phyloP scores from a whole-genome alignment of 2,797 vertebrate species.

The Hippocampus kuda region DNA sequence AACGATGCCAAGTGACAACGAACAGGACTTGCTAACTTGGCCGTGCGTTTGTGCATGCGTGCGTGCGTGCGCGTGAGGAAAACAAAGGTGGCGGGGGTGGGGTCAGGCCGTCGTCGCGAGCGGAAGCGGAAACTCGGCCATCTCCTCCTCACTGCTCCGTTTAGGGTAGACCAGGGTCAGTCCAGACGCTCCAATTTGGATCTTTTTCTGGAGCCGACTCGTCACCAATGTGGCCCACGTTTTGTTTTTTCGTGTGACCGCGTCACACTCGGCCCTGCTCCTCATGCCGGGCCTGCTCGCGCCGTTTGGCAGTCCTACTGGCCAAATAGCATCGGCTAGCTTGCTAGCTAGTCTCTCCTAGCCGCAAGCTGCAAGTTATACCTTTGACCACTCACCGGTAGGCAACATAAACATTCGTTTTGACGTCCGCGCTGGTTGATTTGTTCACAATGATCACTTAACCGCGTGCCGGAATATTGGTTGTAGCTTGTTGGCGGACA shows the following conservation, averaged over 20 bases:
- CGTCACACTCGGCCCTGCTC: conserved; percentile 9
- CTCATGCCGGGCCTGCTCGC: conserved; percentile 28
- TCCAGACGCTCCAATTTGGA: conserved; percentile 49
- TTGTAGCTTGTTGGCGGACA: conserved; percentile 3
- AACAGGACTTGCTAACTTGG: background rate
- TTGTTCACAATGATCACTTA: background rate
- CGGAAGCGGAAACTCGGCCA: conserved; percentile 80
- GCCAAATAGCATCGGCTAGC: conserved; percentile 51
- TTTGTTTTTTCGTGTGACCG: conserved; percentile 11
- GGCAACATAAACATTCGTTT: conserved; percentile 15
- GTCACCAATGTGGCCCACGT: conserved; percentile 11
- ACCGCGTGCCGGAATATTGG: background rate
- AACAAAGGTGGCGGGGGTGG: conserved; percentile 62
- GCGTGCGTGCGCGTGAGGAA: conserved; percentile 15
- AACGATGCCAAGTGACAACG: background rate
- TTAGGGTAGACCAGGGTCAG: conserved; percentile 71
- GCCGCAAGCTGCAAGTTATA: conserved; percentile 43
- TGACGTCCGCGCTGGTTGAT: conserved; percentile 11
- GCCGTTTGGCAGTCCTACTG: conserved; percentile 23
- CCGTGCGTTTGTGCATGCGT: background rate
- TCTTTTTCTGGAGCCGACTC: conserved; percentile 28
- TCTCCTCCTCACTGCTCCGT: conserved; percentile 73
- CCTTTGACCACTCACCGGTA: conserved; percentile 27
- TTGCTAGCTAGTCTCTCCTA: conserved; percentile 34
- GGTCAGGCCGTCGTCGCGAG: conserved; percentile 52